Percentiles rank a stretch among this genome's conserved stretches.
These are phyloP conservation scores for Nematopogon swammerdamellus DNA, from an alignment of 2,888 invertebrate species.

Conservation along the genomic window DNA sequence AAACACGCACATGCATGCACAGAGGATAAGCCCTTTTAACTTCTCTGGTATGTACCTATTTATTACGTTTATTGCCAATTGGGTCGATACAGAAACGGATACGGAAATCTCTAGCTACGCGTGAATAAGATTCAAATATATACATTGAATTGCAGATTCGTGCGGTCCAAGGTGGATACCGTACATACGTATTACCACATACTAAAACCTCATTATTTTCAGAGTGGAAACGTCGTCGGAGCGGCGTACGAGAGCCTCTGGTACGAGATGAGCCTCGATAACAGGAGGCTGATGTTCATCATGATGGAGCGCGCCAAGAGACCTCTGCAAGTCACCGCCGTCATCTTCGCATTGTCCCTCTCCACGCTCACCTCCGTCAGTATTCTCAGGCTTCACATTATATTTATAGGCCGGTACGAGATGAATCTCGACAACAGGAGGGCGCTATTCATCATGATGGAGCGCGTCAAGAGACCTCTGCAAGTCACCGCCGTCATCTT, in stretches of 20 bases:
- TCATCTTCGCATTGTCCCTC: slow-evolving; percentile 22
- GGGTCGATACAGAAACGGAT: no score
- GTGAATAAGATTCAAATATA: no score
- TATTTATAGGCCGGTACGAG: slow-evolving; percentile 16
- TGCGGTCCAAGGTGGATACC: no score
- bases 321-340: slow-evolving; percentile 20
- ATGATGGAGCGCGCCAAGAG: slow-evolving; percentile 20
- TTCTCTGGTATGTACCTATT: no score
- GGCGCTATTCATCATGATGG: slow-evolving; percentile 21
- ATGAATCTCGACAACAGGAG: slow-evolving; percentile 16
- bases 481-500: slow-evolving; percentile 22
- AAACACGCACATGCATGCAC: no score
- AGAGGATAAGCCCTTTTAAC: no score
- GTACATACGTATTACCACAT: no score
- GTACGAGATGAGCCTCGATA: slow-evolving; percentile 16
- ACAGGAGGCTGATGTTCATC: slow-evolving; percentile 18
- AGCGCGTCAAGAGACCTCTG: slow-evolving; percentile 17
- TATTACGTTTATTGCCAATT: no score
- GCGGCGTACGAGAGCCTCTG: slow-evolving; percentile 21
- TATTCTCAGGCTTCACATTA: neutral
- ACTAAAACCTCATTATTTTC: no score
- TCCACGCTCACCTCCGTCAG: slow-evolving; percentile 21
- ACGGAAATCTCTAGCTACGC: no score
- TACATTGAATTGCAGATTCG: no score
- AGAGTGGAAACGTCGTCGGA: no score